Base-by-base conservation (phyloP, 1,140 invertebrate genomes). In the Drosophila pallidifrons region DNA sequence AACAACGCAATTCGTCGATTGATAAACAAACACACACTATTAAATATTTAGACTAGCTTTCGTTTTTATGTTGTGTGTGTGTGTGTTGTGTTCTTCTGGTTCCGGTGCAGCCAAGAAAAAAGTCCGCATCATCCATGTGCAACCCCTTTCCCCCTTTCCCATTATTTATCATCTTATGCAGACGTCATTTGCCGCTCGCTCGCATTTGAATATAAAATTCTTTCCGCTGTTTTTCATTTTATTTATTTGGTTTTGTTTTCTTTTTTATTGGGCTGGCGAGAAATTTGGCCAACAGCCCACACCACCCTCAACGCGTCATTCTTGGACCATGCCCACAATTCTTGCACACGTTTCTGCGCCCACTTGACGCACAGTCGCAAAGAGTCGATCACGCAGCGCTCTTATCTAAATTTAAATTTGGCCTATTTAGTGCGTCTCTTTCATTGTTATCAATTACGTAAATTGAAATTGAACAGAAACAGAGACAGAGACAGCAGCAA, bases 371-470 rank as follows among this genome's bases (percentile, higher is more conserved):
- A 57, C 45, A 67, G 15, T 41, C 68, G 38, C 35, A 25, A 25
- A 25, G 20, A 25, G 20, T 25, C 20, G 20, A 25, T 11, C 6
- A 35, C 30, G n/a, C 30, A 41, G 69, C 61, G 69, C 61, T 77
- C 45, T 73, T 61, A 68, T 89, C 85, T 89, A 89, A 85, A 89
- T 89, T 75, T 89, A 89, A 79, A 81, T 89, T 83, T 89, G 85
- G 78, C 85, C 85, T 81, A 89, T 79, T 89, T 89, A 67, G 49
- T 70, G 55, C 25, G 54, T 55, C 52, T 63, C 71, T 82, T 80
- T 69, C 55, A 71, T 76, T 89, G 78, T 88, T 89, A 89, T 89
- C 85, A 89, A 81, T 89, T 89, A 82, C 81, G 85, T 89, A 85
- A 89, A 89, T 76, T 57, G 41, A 76, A 70, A 52, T 68, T 60